Evolutionary conservation across 1,140 invertebrate species (phyloP), one percentile per base, ranked within the genome.

Genomic region (Idris sp.): DNA sequence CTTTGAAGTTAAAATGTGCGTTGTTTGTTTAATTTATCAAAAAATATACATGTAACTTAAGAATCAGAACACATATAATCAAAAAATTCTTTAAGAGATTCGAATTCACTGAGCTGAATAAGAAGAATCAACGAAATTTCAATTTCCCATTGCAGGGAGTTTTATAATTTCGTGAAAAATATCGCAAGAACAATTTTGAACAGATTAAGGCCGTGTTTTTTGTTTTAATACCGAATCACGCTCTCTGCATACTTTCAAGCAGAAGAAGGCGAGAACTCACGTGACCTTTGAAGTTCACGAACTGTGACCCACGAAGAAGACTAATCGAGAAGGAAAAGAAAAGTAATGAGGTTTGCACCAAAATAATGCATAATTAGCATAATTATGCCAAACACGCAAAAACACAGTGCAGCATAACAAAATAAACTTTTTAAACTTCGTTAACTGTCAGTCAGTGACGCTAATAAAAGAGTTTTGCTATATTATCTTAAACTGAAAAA

Each of bases 261-360:
- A 51, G 44, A n/a, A 49, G 49, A 73, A 49, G 73, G 53, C 56
- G 61, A 77, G 71, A 74, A 74, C 67, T 46, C 43, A 74, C 68
- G 61, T 77, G 71, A 77, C 76, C 76, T 68, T 71, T 54, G 59
- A 51, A 67, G 71, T 67, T 77, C 69, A 43, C 64, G 76, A 77
- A 71, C 76, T 56, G 43, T 71, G 67, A 77, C 76, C 71, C 65
- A 30, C 40, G 44, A 44, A 51, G 40, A 64, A 69, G 64, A 65
- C 69, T 71, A 74, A 77, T 74, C 59, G 75, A 58, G 54, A 25
- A 56, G 53, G 36, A 58, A 62, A 51, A 68, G 65, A 73, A 59
- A 64, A 54, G 51, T 62, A 76, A 68, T 56, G 61, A 36, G 51
- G 33, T 43, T 58, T 71, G 59, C 53, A 40, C 61, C 61, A 26